These are phyloP conservation scores for Hyphantria cunea DNA, from an alignment of 1,140 invertebrate species.

Conservation along the genomic window DNA sequence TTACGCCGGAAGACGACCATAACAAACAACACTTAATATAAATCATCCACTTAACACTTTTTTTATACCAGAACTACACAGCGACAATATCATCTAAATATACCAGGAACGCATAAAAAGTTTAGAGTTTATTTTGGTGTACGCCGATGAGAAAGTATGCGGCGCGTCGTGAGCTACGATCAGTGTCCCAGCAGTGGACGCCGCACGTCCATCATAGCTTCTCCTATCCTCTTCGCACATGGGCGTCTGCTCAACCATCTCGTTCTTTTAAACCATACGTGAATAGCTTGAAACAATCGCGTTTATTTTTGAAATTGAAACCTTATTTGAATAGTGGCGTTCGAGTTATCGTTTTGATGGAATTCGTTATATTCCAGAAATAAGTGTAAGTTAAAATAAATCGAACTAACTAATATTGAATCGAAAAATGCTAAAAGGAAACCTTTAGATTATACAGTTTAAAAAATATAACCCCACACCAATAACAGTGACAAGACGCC, in stretches of 20 bases:
- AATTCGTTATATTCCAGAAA: constrained; percentile 42
- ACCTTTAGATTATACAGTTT: too few species aligned
- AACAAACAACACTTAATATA: constrained; percentile 70
- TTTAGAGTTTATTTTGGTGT: constrained; percentile 68
- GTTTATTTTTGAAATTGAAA: constrained; percentile 63
- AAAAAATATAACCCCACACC: too few species aligned
- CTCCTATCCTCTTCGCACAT: constrained; percentile 46
- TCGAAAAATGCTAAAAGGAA: too few species aligned
- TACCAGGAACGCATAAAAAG: constrained; percentile 74
- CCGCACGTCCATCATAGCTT: constrained; percentile 64
- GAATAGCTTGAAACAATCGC: constrained; percentile 68
- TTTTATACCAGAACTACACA: constrained; percentile 50
- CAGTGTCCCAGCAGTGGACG: constrained; percentile 54
- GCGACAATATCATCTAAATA: constrained; percentile 76
- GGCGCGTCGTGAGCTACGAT: constrained; percentile 64
- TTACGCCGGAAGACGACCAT: constrained; percentile 69
- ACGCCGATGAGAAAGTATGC: constrained; percentile 72
- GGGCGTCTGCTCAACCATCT: constrained; percentile 35
- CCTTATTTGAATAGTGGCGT: constrained; percentile 53
- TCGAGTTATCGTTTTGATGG: constrained; percentile 40
- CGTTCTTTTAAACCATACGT: constrained; percentile 51
- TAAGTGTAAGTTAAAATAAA: constrained; percentile 21
- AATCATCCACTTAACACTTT: constrained; percentile 80
- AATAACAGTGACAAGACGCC: constrained; percentile 51
- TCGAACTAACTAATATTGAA: neutral